Evolutionary conservation across 2,797 vertebrate species (phyloP), one percentile per base, ranked within the genome.

Genomic region (Tapera naevia): DNA sequence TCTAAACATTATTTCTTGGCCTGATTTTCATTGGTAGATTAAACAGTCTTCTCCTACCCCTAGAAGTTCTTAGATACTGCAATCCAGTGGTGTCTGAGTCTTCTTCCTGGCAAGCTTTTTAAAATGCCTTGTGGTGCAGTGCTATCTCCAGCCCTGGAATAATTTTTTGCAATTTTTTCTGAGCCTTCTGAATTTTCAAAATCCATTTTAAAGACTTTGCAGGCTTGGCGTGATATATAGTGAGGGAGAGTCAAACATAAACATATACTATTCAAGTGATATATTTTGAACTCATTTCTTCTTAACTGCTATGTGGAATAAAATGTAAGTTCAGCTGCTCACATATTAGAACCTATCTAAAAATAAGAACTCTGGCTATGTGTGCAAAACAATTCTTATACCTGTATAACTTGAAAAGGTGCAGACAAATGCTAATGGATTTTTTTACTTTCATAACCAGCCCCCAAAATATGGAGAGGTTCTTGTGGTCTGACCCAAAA

Each of bases 121-220:
- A 74, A 85, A 91, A 80, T 74, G 65, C 69, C 56, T 92, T 39
- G 53, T 89, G 82, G 57, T 87, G 41, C 45, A 64, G 57, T 46
- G 24, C 65, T 91, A 64, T 91, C 91, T 89, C 69, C 53, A 93
- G 45, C 32, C 28, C 32, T 69, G 62, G 53, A 86, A 93, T 85
- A 70, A 43, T 86, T 86, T 85, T 85, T 74, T 2, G 0, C 60
- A 60, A 35, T 33, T 78, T 53, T 94, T 93, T 89, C 51, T 75
- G 58, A 91, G 57, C n/a, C 53, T 83, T 65, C 67, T 88, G 41
- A 50, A 54, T 78, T 92, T 94, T 89, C 32, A 60, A 94, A 92
- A 95, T 74, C 57, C 61, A 57, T 88, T 91, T 94, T 80, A 66
- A 93, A 92, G 79, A 65, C 48, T 91, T 89, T 50, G 28, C 48